Percentiles rank a stretch among this genome's conserved stretches.
These are phyloP conservation scores for Latrodectus elegans DNA, from an alignment of 2,888 invertebrate species.

Conservation along the genomic window DNA sequence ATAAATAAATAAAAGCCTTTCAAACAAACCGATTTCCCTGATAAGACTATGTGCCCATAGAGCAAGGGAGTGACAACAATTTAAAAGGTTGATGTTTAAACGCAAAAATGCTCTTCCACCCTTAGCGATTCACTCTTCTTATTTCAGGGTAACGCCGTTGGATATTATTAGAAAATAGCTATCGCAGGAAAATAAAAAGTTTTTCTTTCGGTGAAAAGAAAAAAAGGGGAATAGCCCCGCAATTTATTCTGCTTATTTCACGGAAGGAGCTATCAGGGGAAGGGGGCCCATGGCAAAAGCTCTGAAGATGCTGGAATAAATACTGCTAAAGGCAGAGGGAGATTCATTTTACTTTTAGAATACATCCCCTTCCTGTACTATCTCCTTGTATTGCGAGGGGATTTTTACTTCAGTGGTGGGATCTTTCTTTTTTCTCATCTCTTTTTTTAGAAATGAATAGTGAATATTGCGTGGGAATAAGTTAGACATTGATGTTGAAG, in stretches of 20 bases:
- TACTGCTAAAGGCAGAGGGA: not conserved
- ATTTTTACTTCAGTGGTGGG: no score
- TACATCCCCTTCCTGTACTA: not conserved
- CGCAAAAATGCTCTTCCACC: not conserved
- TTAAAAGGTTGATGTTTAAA: conserved; percentile 15
- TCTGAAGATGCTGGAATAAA: not conserved
- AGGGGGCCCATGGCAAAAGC: not conserved
- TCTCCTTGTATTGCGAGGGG: not conserved
- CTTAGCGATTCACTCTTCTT: not conserved
- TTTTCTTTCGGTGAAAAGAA: not conserved
- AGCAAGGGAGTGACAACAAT: conserved; percentile 1
- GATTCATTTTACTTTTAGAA: not conserved
- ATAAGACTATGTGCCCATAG: not conserved
- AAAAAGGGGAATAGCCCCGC: not conserved
- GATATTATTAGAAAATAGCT: conserved; percentile 14
- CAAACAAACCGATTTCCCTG: not conserved
- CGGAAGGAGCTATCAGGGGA: not conserved
- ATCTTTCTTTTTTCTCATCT: no score
- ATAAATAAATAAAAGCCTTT: not conserved
- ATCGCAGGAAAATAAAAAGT: not conserved
- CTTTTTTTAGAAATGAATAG: no score
- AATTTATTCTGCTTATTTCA: conserved; percentile 38
- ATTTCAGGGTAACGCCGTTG: not conserved
- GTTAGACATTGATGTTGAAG: no score
- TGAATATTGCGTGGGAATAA: no score